Conservation (phyloP, 2,797 vertebrate species). For the Artibeus lituratus region DNA sequence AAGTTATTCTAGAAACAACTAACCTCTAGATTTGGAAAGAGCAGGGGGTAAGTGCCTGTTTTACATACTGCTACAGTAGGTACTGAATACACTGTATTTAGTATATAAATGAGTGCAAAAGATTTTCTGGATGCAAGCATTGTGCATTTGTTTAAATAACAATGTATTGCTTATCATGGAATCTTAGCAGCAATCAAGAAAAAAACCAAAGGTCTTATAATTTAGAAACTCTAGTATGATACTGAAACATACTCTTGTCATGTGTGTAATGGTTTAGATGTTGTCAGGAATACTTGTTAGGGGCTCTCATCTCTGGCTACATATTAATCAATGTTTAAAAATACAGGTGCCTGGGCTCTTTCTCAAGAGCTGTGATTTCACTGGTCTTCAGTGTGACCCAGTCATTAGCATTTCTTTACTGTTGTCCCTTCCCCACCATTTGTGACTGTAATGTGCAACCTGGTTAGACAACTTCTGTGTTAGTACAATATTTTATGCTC, state of each 20-base stretch:
- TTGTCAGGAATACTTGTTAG: conserved; percentile 39
- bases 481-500: background rate
- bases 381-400: background rate
- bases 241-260: conserved; percentile 42
- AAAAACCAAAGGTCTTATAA: conserved; percentile 50
- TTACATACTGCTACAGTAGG: background rate
- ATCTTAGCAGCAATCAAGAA: conserved; percentile 39
- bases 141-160: conserved; percentile 24
- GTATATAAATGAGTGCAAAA: background rate
- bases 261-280: conserved; percentile 42
- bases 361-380: background rate
- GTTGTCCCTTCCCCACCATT: background rate
- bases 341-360: background rate
- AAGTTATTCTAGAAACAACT: background rate
- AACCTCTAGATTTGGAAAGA: background rate
- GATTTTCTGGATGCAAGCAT: background rate
- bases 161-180: background rate
- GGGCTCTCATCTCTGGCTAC: background rate
- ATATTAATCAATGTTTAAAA: background rate
- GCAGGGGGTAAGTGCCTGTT: background rate
- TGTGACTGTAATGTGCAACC: background rate
- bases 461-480: background rate
- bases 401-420: background rate
- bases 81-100: background rate
- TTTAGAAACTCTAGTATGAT: conserved; percentile 58